Percentiles rank a stretch among this genome's conserved stretches.
These are phyloP conservation scores for Porites divaricata DNA, from an alignment of 92 coral and sea anemone species.

Conservation along the genomic window DNA sequence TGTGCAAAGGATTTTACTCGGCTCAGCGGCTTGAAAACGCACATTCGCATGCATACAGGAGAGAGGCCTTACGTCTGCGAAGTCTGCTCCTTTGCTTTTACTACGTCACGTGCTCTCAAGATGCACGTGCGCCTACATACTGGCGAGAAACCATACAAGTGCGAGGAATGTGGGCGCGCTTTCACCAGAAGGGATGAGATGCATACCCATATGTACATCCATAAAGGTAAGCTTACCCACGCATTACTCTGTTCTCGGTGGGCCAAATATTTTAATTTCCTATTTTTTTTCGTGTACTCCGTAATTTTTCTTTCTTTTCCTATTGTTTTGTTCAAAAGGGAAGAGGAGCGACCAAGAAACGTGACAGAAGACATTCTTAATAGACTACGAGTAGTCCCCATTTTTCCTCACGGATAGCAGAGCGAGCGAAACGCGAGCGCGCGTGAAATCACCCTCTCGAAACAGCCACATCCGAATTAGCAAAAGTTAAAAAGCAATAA, in stretches of 20 bases:
- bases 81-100: conserved; percentile 95
- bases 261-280: not conserved
- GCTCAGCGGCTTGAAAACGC: conserved; percentile 89
- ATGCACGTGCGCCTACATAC: conserved; percentile 98
- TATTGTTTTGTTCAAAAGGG: too few species aligned
- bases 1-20: conserved; percentile 91
- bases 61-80: conserved; percentile 90
- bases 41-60: conserved; percentile 91
- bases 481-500: too few species aligned
- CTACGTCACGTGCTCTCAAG: conserved; percentile 98
- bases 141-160: conserved; percentile 98
- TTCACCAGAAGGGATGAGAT: conserved; percentile 97
- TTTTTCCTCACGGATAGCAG: too few species aligned
- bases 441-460: too few species aligned
- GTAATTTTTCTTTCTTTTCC: too few species aligned
- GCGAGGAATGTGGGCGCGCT: conserved; percentile 93
- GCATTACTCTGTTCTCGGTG: not conserved
- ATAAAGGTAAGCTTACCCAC: conserved; percentile 72
- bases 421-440: too few species aligned
- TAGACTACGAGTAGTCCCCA: too few species aligned
- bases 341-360: too few species aligned
- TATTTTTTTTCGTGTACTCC: too few species aligned
- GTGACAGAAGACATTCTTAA: too few species aligned
- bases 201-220: conserved; percentile 97
- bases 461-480: too few species aligned